Conservation (phyloP, 2,888 invertebrate genomes). For the Caenorhabditis uteleia region DNA sequence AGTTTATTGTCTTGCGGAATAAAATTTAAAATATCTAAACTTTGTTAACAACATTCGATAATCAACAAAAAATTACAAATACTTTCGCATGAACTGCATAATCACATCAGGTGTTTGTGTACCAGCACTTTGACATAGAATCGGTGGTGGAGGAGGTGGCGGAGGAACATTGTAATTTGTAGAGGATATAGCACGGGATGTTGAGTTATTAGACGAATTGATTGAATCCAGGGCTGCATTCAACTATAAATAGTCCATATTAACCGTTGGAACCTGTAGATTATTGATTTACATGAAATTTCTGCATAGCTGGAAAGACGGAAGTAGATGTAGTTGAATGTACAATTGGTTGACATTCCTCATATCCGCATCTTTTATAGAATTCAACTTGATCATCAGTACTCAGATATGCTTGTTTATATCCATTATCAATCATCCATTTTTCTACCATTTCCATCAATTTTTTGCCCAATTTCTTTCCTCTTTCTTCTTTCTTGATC, state of each 20-base stretch:
- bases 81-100: no score
- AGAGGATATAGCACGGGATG: background rate
- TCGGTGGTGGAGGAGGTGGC: conserved; percentile 21
- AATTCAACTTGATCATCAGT: conserved; percentile 71
- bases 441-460: conserved; percentile 70
- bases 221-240: conserved; percentile 12
- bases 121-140: conserved; percentile 1
- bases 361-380: conserved; percentile 70
- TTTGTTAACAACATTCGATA: no score
- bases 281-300: conserved; percentile 2
- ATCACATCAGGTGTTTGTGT: conserved; percentile 17
- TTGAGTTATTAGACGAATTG: background rate
- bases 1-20: no score
- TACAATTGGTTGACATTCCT: conserved; percentile 43
- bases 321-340: conserved; percentile 53
- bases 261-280: background rate
- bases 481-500: conserved; percentile 39
- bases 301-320: conserved; percentile 40
- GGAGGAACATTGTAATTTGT: conserved; percentile 7
- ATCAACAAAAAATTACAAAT: no score
- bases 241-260: conserved; percentile 2
- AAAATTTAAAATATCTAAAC: no score
- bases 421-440: conserved; percentile 39
- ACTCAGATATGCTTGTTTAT: conserved; percentile 68
- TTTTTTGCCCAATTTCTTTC: conserved; percentile 69